These are phyloP conservation scores for Drosophila takahashii DNA, from an alignment of 1,140 invertebrate genomes.

Conservation along the genomic window DNA sequence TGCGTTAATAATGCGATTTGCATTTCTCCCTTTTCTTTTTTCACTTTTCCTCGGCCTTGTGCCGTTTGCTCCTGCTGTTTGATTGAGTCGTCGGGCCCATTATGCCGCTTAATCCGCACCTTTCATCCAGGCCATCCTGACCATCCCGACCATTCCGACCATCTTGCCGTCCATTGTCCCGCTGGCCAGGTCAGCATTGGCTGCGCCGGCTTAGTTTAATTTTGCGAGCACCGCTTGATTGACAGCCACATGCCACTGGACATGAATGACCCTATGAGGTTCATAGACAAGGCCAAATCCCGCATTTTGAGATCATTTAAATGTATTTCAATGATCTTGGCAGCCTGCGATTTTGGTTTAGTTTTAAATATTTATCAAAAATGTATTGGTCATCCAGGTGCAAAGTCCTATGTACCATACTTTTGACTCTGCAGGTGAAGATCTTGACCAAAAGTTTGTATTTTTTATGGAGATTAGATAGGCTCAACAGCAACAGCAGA, in stretches of 20 bases:
- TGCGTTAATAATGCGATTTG: slow-evolving; percentile 82
- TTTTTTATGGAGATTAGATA: not conserved
- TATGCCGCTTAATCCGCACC: slow-evolving; percentile 69
- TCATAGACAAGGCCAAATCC: not conserved
- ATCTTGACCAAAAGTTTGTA: not conserved
- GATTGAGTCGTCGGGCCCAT: slow-evolving; percentile 70
- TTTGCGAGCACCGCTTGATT: slow-evolving; percentile 66
- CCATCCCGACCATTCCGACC: slow-evolving; percentile 7
- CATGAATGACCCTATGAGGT: slow-evolving; percentile 14
- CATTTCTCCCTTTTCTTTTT: slow-evolving; percentile 58
- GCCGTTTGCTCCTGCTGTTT: slow-evolving; percentile 69
- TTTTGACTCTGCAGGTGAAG: too few species aligned
- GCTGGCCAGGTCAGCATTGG: slow-evolving; percentile 47
- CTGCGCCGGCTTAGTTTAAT: slow-evolving; percentile 66
- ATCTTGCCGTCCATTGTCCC: slow-evolving; percentile 18
- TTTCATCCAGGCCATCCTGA: slow-evolving; percentile 55
- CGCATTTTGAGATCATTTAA: not conserved
- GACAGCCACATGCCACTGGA: slow-evolving; percentile 66
- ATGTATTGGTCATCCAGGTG: not conserved
- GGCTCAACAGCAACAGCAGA: not conserved
- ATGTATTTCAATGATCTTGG: not conserved
- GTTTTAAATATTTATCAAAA: not conserved
- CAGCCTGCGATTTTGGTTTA: not conserved
- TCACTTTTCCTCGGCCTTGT: slow-evolving; percentile 41
- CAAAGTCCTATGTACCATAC: too few species aligned